A percentile compares a stretch with the other conserved stretches of the same genome.
Evolutionary conservation across 2,113 vertebrate genomes (phyloP).

Genomic region (Amblyopsis rosae): DNA sequence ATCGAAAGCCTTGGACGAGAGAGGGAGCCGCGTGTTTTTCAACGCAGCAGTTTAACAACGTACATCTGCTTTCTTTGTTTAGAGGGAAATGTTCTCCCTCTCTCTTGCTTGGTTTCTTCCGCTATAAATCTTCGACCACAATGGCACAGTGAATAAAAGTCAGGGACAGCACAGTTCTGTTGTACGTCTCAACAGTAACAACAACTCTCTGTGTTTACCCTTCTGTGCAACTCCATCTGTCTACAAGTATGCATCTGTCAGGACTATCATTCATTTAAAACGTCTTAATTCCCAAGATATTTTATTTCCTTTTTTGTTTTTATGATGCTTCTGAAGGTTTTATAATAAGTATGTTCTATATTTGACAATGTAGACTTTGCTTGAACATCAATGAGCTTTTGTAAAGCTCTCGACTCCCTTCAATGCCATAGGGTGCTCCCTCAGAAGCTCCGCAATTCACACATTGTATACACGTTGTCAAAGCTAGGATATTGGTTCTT

Average conservation of each 20-base stretch:
- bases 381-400: no score
- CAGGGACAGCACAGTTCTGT: conserved; percentile 57
- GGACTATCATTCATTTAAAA: conserved; percentile 43
- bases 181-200: conserved; percentile 46
- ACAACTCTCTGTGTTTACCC: conserved; percentile 59
- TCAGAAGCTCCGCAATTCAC: no score
- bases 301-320: conserved; percentile 28
- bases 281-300: conserved; percentile 45
- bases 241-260: background rate
- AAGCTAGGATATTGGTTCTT: no score
- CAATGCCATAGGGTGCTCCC: no score
- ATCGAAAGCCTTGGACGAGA: conserved; percentile 45
- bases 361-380: no score
- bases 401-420: no score
- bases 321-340: background rate
- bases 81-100: conserved; percentile 65
- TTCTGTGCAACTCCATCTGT: conserved; percentile 52
- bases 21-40: conserved; percentile 59
- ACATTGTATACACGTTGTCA: no score
- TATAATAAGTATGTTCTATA: no score
- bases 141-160: conserved; percentile 62
- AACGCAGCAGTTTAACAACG: conserved; percentile 61
- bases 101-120: conserved; percentile 53
- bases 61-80: conserved; percentile 80
- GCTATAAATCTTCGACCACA: conserved; percentile 70